Evolutionary conservation across 2,888 invertebrate species (phyloP).

Genomic region (Perithous albicinctus): DNA sequence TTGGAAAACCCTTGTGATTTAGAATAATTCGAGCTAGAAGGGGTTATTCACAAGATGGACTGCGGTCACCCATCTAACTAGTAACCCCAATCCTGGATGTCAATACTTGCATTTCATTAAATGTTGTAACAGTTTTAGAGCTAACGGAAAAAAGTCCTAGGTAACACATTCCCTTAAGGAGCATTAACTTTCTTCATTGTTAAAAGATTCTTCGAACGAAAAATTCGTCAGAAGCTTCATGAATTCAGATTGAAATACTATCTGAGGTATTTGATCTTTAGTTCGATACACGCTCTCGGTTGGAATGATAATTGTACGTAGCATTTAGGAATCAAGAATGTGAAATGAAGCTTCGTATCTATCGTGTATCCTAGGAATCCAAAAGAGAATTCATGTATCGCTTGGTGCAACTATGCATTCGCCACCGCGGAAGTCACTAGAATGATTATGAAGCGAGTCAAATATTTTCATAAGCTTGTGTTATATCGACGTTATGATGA

Average conservation of each 20-base stretch:
- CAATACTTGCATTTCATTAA: no score
- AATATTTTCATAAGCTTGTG: slow-evolving; percentile 47
- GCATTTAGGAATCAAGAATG: slow-evolving; percentile 4
- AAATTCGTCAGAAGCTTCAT: not conserved
- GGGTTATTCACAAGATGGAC: no score
- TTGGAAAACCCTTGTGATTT: no score
- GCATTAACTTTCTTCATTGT: no score
- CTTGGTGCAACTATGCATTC: not conserved
- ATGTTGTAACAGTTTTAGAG: no score
- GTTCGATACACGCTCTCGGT: not conserved
- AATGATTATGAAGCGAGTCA: slow-evolving; percentile 26
- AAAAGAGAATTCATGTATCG: slow-evolving; percentile 12
- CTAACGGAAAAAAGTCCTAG: no score
- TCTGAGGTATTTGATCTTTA: not conserved
- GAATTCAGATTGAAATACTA: not conserved
- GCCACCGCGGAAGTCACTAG: not conserved
- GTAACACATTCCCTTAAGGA: no score
- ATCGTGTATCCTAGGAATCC: not conserved
- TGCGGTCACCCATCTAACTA: no score
- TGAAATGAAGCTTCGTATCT: slow-evolving; percentile 4
- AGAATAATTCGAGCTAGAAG: no score
- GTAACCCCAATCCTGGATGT: no score
- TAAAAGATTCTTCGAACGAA: no score
- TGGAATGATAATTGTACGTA: slow-evolving; percentile 3
- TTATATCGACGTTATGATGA: slow-evolving; percentile 20